These are phyloP conservation scores for Anolis carolinensis DNA, from an alignment of 2,113 vertebrate species.

Conservation along the genomic window DNA sequence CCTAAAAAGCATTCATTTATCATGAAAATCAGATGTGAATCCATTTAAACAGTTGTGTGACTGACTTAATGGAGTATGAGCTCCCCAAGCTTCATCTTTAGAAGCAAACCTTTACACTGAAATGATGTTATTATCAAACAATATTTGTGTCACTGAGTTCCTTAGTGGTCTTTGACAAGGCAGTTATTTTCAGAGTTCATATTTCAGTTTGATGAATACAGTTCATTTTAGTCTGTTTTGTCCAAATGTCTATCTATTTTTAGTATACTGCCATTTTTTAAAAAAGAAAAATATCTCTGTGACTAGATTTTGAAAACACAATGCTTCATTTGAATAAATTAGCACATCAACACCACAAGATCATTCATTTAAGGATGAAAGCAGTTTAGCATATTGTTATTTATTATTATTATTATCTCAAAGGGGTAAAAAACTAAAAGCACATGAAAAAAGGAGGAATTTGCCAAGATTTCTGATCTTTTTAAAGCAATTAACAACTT, in stretches of 20 bases:
- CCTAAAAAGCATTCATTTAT: not conserved
- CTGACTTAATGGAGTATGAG: accelerated
- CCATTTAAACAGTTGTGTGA: not conserved
- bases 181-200: slow-evolving; percentile 36
- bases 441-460: slow-evolving; percentile 13
- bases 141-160: not conserved
- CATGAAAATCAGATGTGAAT: accelerated
- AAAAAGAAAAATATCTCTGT: slow-evolving; percentile 30
- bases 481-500: not conserved
- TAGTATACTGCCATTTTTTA: slow-evolving; percentile 57
- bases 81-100: not conserved
- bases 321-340: slow-evolving; percentile 69
- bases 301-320: slow-evolving; percentile 57
- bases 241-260: slow-evolving; percentile 58
- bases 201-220: slow-evolving; percentile 17
- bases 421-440: slow-evolving; percentile 9
- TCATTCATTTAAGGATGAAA: slow-evolving; percentile 60
- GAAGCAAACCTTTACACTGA: not conserved
- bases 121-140: not conserved
- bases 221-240: slow-evolving; percentile 35
- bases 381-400: slow-evolving; percentile 38
- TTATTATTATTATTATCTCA: not conserved
- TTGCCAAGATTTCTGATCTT: not conserved
- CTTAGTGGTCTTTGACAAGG: slow-evolving; percentile 36
- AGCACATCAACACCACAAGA: slow-evolving; percentile 60